Conservation (phyloP, 1,140 invertebrate species). For the Drosophila ohnishii region DNA sequence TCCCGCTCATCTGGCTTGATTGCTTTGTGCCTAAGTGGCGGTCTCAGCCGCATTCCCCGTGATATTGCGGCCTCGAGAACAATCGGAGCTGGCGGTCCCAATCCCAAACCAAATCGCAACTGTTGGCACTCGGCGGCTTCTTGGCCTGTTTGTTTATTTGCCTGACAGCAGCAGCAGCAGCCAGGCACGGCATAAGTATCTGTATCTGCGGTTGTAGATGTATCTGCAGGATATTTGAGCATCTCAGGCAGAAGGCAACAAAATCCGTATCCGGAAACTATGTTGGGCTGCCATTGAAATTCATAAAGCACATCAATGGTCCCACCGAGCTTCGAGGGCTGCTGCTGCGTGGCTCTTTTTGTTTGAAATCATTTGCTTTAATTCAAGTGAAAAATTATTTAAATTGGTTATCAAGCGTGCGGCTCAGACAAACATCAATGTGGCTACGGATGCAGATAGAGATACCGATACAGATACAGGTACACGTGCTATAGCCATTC, state of each 20-base stretch:
- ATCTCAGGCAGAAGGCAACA: slow-evolving; percentile 15
- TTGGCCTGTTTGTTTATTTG: slow-evolving; percentile 59
- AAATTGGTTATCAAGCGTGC: slow-evolving; percentile 79
- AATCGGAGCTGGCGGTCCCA: slow-evolving; percentile 39
- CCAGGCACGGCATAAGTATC: slow-evolving; percentile 19
- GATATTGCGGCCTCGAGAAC: slow-evolving; percentile 34
- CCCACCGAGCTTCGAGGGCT: slow-evolving; percentile 23
- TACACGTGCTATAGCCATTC: slow-evolving; percentile 18
- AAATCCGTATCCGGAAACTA: slow-evolving; percentile 61
- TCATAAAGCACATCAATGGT: slow-evolving; percentile 78
- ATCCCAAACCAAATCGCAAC: slow-evolving; percentile 75
- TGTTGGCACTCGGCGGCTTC: slow-evolving; percentile 60
- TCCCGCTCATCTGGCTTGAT: slow-evolving; percentile 78
- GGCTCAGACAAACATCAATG: slow-evolving; percentile 35
- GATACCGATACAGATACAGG: slow-evolving; percentile 11
- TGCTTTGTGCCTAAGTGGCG: slow-evolving; percentile 75
- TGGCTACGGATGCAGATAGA: slow-evolving; percentile 20
- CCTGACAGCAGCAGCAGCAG: slow-evolving; percentile 29
- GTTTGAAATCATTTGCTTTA: slow-evolving; percentile 79
- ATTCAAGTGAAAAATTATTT: slow-evolving; percentile 82
- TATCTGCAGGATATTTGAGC: slow-evolving; percentile 23
- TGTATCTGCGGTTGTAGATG: slow-evolving; percentile 29
- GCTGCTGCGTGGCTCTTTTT: slow-evolving; percentile 34
- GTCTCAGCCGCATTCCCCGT: slow-evolving; percentile 22
- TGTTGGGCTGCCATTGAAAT: slow-evolving; percentile 70